phyloP scores from a whole-genome alignment of 2,888 invertebrate genomes.

The Drosophila peninsularis region DNA sequence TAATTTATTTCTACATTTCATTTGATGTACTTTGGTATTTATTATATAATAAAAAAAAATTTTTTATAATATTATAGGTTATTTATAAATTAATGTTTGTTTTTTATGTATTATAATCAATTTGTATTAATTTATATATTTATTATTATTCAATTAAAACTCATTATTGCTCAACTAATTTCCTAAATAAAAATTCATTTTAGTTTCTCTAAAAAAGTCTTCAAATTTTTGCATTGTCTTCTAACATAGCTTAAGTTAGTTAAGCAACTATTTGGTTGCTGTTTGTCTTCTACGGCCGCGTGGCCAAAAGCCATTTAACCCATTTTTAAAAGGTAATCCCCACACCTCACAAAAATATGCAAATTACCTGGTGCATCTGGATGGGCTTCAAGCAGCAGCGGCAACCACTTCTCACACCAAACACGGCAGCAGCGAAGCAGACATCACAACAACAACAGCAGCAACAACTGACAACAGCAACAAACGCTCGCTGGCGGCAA shows the following conservation, averaged over 20 bases:
- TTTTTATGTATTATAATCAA: too few species aligned
- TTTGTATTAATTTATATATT: too few species aligned
- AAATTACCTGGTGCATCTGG: constrained; percentile 46
- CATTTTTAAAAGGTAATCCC: constrained; percentile 41
- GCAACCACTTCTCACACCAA: constrained; percentile 48
- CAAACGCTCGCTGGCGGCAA: constrained; percentile 51
- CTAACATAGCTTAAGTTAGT: background rate
- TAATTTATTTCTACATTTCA: too few species aligned
- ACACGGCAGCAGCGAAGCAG: constrained; percentile 19
- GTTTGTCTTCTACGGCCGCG: constrained; percentile 1
- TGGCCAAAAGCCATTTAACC: constrained; percentile 35
- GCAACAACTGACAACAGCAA: constrained; percentile 29
- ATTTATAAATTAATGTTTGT: too few species aligned
- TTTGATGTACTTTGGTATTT: too few species aligned
- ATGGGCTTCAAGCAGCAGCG: constrained; percentile 11
- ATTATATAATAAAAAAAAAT: too few species aligned
- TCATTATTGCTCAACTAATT: background rate
- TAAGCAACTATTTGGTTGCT: constrained; percentile 1
- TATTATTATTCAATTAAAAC: too few species aligned
- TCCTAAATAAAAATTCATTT: background rate
- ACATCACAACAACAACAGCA: constrained; percentile 28
- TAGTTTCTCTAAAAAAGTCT: background rate
- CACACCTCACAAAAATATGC: constrained; percentile 50
- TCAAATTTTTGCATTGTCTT: background rate
- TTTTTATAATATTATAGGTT: too few species aligned